These are phyloP conservation scores for Eurois occulta DNA, from an alignment of 2,888 invertebrate genomes.

Conservation along the genomic window DNA sequence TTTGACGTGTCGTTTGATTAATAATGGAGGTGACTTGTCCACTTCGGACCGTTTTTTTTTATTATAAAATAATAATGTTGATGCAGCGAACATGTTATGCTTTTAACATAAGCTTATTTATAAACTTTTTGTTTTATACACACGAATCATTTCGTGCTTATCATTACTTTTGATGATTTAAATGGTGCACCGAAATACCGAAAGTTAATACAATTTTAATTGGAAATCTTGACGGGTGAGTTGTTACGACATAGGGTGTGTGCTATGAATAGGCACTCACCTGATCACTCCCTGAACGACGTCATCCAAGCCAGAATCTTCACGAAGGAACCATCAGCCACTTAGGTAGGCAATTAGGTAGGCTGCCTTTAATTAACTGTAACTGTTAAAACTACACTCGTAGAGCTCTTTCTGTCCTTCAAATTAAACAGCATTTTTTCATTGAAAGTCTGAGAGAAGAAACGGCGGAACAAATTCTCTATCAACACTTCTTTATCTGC, in stretches of 20 bases:
- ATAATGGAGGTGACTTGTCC: conserved; percentile 88
- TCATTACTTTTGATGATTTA: conserved; percentile 39
- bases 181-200: conserved; percentile 4
- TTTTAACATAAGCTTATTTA: conserved; percentile 77
- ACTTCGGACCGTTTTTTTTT: conserved; percentile 76
- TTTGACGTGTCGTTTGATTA: conserved; percentile 89
- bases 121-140: conserved; percentile 54
- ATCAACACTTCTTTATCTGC: background rate
- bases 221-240: background rate
- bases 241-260: too few relatives aligned
- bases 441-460: background rate
- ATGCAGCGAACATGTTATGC: conserved; percentile 82
- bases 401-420: background rate
- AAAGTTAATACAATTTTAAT: background rate
- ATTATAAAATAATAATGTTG: conserved; percentile 77
- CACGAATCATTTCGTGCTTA: conserved; percentile 47
- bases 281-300: too few relatives aligned
- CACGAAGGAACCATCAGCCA: too few relatives aligned
- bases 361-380: background rate
- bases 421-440: too few relatives aligned
- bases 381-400: background rate
- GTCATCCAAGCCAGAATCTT: too few relatives aligned
- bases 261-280: too few relatives aligned
- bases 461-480: background rate
- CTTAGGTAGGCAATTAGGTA: too few relatives aligned